Evolutionary conservation across 1,140 invertebrate species (phyloP).

Genomic region (Apis dorsata): DNA sequence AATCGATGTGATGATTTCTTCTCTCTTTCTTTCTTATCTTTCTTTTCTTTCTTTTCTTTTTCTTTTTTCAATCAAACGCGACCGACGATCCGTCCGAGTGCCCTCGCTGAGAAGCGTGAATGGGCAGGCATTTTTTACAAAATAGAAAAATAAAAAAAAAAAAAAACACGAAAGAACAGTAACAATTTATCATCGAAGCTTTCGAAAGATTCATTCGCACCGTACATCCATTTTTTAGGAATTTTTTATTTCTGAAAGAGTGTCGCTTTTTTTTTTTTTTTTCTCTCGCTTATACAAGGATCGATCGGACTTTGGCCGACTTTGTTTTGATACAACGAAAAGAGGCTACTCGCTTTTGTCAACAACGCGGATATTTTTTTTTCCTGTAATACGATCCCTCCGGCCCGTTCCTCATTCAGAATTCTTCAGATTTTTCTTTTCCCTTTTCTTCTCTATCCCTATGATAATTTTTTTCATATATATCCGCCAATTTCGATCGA

Average conservation of each 20-base stretch:
- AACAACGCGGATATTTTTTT: constrained; percentile 77
- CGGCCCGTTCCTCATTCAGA: constrained; percentile 37
- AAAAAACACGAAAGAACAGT: constrained; percentile 67
- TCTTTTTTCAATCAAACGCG: not conserved
- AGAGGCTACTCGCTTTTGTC: constrained; percentile 78
- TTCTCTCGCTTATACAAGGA: constrained; percentile 75
- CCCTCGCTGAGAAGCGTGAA: constrained; percentile 55
- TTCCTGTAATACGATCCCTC: constrained; percentile 68
- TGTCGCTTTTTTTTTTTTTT: constrained; percentile 72
- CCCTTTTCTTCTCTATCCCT: not conserved
- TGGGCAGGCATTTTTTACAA: constrained; percentile 45
- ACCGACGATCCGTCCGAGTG: constrained; percentile 9
- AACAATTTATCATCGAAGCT: constrained; percentile 73
- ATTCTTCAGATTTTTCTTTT: constrained; percentile 19
- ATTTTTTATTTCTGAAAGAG: constrained; percentile 64
- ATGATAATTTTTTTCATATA: not conserved
- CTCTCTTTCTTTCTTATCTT: not conserved
- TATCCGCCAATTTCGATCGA: constrained; percentile 10
- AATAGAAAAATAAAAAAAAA: constrained; percentile 26
- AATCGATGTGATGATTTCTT: not conserved
- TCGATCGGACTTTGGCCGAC: constrained; percentile 71
- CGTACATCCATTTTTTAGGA: constrained; percentile 75
- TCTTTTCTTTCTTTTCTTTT: not conserved
- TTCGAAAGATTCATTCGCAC: constrained; percentile 79
- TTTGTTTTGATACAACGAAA: constrained; percentile 75